Conservation (phyloP, 2,888 invertebrate genomes). For the Cheilosia impressa region DNA sequence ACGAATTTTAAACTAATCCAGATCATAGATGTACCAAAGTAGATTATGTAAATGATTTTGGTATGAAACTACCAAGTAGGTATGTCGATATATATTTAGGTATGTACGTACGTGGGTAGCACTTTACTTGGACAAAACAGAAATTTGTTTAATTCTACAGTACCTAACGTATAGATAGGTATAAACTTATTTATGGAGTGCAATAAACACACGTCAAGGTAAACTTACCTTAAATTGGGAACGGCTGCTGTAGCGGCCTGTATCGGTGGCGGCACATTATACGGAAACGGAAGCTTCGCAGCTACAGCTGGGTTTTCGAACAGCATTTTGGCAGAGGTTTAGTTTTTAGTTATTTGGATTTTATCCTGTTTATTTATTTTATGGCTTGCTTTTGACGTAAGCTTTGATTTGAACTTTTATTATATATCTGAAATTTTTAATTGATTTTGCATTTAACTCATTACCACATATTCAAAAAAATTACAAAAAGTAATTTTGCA, state of each 20-base stretch:
- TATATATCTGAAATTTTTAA: not conserved
- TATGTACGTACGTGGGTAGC: not conserved
- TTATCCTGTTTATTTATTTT: slow-evolving; percentile 3
- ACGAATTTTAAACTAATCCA: too few species aligned
- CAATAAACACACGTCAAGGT: slow-evolving; percentile 1
- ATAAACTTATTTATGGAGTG: not conserved
- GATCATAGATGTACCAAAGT: too few species aligned
- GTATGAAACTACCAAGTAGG: not conserved
- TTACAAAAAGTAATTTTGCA: not conserved
- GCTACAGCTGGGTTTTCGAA: slow-evolving; percentile 88
- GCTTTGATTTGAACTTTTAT: not conserved
- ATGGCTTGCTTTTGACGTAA: not conserved
- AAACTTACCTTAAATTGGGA: slow-evolving; percentile 83
- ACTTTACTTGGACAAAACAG: not conserved
- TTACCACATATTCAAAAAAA: not conserved
- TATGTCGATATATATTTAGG: too few species aligned
- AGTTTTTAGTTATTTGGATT: not conserved
- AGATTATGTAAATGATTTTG: not conserved
- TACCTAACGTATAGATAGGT: not conserved
- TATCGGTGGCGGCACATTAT: slow-evolving; percentile 89
- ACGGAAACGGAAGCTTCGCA: slow-evolving; percentile 88
- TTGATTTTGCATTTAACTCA: not conserved
- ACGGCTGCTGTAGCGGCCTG: slow-evolving; percentile 83
- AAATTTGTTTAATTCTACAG: not conserved
- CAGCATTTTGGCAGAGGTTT: slow-evolving; percentile 85